Conservation (phyloP, 2,113 vertebrate species). For the Plecotus auritus region DNA sequence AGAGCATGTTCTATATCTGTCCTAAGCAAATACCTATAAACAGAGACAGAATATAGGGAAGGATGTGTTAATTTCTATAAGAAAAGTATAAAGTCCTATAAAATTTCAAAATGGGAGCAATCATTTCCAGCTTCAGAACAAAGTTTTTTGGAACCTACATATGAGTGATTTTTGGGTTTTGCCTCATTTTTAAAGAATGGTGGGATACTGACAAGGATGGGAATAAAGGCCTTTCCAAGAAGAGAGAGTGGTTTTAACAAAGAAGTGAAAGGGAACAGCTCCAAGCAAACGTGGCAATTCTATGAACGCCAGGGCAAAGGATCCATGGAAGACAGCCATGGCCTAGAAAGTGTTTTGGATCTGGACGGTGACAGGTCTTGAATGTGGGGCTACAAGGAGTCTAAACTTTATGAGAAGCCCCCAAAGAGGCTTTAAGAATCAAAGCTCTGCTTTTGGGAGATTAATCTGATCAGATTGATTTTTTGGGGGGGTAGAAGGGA, state of each 20-base stretch:
- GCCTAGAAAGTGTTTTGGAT: not conserved
- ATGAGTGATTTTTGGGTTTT: not conserved
- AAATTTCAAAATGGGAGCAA: conserved; percentile 1
- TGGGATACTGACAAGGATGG: not conserved
- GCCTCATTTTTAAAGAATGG: not conserved
- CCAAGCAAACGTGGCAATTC: not conserved
- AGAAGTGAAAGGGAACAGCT: not conserved
- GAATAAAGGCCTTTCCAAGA: not conserved
- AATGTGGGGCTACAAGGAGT: not conserved
- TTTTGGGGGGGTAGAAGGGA: not conserved
- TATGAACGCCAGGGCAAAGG: not conserved
- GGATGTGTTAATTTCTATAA: not conserved
- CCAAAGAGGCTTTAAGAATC: not conserved
- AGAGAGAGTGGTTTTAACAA: not conserved
- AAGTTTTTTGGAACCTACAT: not conserved
- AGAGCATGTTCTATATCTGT: not conserved
- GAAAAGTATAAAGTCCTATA: not conserved
- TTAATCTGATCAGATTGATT: not conserved
- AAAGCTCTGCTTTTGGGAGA: not conserved
- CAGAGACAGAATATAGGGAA: not conserved
- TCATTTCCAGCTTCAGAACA: not conserved
- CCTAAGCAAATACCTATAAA: not conserved
- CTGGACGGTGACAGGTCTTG: not conserved
- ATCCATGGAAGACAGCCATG: not conserved
- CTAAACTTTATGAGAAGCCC: not conserved